Evolutionary conservation across 2,113 vertebrate genomes (phyloP), one percentile per base, ranked within the genome.

Genomic region (Tapirus terrestris): DNA sequence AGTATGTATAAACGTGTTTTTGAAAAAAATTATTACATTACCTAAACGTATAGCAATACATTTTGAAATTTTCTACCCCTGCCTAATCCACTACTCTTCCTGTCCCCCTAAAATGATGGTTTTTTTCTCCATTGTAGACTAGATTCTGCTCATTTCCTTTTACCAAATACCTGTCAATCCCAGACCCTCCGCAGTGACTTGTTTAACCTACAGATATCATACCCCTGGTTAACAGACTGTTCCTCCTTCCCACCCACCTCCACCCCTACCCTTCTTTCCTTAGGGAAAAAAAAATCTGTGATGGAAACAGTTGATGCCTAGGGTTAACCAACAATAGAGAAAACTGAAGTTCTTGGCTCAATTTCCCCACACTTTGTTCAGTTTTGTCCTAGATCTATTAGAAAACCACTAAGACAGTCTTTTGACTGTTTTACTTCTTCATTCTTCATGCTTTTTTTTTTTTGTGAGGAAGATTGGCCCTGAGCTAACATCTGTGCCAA

Each of bases 381-480:
- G 8, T 92, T 96, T 96, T 98, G 58, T 65, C 83, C 63, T 87
- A n/a, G n/a, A 84, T 90, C 43, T 53, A 68, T 56, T 13, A 20
- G 80, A 94, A 94, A 96, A 80, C 56, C 56, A 85, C 68, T 29
- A 25, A 87, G 29, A 21, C 63, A 81, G 21, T 83, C 12, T 85
- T 94, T 91, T 88, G 70, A 60, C 8, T 84, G 3, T 84, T 76
- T 88, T 83, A 89, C 51, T 92, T 76, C 79, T 77, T 94, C 8
- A 61, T 60, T 70, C 72, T 92, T 92, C 58, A 92, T 91, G 56
- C 33, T 48, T 48, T 48, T 48, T 48, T 48, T 48, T 48, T 11
- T 48, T 48, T 8, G 48, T 48, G 8, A 48, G 48, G 48, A 48
- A 48, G 48, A 48, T 48, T 48, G 48, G 48, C 48, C 48, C 48